Evolutionary conservation across 1,140 invertebrate species (phyloP).

Genomic region (Nilaparvata lugens): DNA sequence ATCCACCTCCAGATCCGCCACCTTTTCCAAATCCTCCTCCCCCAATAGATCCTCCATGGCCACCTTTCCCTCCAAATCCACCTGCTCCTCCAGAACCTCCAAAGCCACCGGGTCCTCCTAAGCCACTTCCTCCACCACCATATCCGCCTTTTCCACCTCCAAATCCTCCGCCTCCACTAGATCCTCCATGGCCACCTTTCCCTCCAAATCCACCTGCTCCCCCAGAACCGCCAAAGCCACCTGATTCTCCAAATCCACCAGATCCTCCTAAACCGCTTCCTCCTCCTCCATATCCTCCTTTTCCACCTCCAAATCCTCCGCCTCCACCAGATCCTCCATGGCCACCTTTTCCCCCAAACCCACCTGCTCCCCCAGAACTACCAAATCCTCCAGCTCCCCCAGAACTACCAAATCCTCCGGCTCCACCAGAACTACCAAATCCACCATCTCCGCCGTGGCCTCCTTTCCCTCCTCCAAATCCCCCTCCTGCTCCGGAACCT

Average conservation of each 20-base stretch:
- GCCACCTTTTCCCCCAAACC: background rate
- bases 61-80: background rate
- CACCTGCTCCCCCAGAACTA: background rate
- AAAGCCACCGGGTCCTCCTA: too few species aligned
- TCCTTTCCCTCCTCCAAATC: too few species aligned
- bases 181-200: background rate
- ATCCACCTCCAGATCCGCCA: too few species aligned
- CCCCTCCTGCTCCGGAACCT: too few species aligned
- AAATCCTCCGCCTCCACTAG: background rate
- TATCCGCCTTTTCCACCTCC: background rate
- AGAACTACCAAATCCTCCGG: background rate
- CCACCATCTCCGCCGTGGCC: too few species aligned
- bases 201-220: background rate
- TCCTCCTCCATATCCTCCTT: background rate
- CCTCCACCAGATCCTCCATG: background rate
- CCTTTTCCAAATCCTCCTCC: too few species aligned
- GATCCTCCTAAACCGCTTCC: background rate
- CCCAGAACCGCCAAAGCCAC: background rate
- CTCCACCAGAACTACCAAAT: background rate
- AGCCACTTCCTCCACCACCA: background rate
- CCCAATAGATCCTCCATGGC: too few species aligned
- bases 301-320: background rate
- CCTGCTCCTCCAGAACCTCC: background rate
- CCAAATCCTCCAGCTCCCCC: background rate
- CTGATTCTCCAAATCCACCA: background rate